Base-by-base conservation (phyloP, 2,888 invertebrate species). In the Synergus japonicus region DNA sequence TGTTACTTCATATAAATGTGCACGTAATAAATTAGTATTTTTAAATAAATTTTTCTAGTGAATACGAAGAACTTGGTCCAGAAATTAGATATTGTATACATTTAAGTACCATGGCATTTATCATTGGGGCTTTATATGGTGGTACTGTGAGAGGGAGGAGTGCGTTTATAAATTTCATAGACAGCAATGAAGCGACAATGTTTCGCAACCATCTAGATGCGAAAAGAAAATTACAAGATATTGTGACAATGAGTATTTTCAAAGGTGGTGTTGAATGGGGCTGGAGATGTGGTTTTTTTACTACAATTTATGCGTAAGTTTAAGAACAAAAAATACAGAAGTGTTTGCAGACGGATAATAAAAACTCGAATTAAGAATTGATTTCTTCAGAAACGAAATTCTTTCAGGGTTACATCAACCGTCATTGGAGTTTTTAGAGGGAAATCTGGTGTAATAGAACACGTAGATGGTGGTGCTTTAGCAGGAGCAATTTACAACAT, bases 221-320 rank as follows among this genome's bases (percentile, higher is more conserved):
- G 4, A 95, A 96, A 95, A 95, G 94, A 93, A 94, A 94, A 87
- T 90, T 97, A 18, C 96, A 96, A 92, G 95, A 96, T 89, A 92
- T 93, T 89, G 95, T 97, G 0, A 95, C 95, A 0, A 73, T 95
- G 22, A 94, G 94, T 83, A 96, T 97, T 92, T 94, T 94, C 0
- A 96, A 93, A 92, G 97, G 96, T n/a, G 96, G 95, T 0, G 93
- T 93, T 18, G 93, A 93, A 85, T 95, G 95, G 94, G 95, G 95
- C 4, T 95, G 95, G 95, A 93, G 95, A 86, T 88, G 97, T 43
- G 94, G 94, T 8, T 88, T 95, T 0, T 97, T 97, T 87, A 94
- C 95, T 63, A 94, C 94, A 44, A 91, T 94, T 18, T 97, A 95
- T 91, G 94, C 94, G 97, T 97, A 93, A 93, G 93, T 83, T 22